Percentiles rank a stretch among this genome's conserved stretches.
These are phyloP conservation scores for Theristicus caerulescens DNA, from an alignment of 2,113 vertebrate species.

Conservation along the genomic window DNA sequence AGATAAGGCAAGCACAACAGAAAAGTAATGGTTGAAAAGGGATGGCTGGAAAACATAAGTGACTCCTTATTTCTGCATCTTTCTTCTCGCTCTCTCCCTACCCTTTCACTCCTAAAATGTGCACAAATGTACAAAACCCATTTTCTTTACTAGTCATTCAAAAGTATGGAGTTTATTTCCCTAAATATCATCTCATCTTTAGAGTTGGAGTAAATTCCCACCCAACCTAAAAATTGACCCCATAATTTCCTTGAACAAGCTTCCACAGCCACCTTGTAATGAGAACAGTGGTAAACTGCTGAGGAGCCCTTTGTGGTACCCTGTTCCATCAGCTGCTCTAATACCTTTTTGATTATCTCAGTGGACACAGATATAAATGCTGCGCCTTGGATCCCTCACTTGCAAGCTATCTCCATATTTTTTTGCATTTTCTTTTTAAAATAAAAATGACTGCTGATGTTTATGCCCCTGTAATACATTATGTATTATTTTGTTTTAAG, in stretches of 20 bases:
- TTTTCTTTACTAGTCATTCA: background rate
- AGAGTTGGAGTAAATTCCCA: background rate
- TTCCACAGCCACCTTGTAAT: background rate
- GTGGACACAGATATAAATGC: constrained; percentile 58
- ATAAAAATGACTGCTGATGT: constrained; percentile 94
- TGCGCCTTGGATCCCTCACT: constrained; percentile 21
- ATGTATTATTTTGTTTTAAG: constrained; percentile 99
- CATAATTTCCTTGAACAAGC: background rate
- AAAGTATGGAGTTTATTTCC: background rate
- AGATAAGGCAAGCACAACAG: background rate
- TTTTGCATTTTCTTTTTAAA: constrained; percentile 91
- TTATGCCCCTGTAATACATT: constrained; percentile 91
- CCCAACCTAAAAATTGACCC: background rate
- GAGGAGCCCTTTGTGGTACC: constrained; percentile 56
- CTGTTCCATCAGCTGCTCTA: constrained; percentile 62
- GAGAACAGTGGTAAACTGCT: constrained; percentile 47
- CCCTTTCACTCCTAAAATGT: background rate
- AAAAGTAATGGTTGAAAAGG: background rate
- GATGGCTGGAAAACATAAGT: background rate
- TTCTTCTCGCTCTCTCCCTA: background rate
- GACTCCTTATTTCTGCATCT: background rate
- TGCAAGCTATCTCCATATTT: constrained; percentile 31
- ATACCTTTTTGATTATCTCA: constrained; percentile 70
- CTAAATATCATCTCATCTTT: background rate
- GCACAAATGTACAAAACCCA: background rate